phyloP scores from a whole-genome alignment of 1,140 invertebrate species.

The Mycetomoellerius zeteki region DNA sequence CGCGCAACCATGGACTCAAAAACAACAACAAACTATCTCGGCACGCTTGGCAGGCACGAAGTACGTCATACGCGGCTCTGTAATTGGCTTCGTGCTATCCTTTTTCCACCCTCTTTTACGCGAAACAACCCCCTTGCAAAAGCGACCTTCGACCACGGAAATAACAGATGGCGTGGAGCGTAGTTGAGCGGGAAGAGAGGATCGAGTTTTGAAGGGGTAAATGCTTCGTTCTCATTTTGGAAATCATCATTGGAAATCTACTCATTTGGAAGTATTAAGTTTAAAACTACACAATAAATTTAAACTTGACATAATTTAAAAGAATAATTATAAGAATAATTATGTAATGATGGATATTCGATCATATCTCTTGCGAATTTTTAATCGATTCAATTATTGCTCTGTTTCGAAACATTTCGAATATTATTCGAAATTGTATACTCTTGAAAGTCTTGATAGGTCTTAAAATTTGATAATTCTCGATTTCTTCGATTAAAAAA shows the following conservation, averaged over 20 bases:
- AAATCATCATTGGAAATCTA: too few relatives aligned
- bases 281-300: neutral
- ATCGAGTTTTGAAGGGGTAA: neutral
- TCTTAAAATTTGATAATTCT: too few relatives aligned
- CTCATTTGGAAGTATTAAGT: neutral
- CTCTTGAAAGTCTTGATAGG: too few relatives aligned
- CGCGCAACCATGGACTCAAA: conserved; percentile 65
- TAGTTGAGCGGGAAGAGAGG: conserved; percentile 21
- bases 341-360: too few relatives aligned
- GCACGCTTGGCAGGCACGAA: conserved; percentile 39
- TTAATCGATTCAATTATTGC: too few relatives aligned
- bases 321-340: too few relatives aligned
- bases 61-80: conserved; percentile 33
- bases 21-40: conserved; percentile 58
- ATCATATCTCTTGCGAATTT: too few relatives aligned
- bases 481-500: too few relatives aligned
- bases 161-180: conserved; percentile 65
- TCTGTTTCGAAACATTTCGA: too few relatives aligned
- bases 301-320: neutral
- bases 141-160: neutral
- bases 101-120: conserved; percentile 32
- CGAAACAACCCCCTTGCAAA: conserved; percentile 31
- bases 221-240: too few relatives aligned
- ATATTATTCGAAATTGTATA: too few relatives aligned
- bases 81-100: neutral